Base-by-base conservation (phyloP, 2,888 invertebrate genomes). In the Strigamia crassipes region DNA sequence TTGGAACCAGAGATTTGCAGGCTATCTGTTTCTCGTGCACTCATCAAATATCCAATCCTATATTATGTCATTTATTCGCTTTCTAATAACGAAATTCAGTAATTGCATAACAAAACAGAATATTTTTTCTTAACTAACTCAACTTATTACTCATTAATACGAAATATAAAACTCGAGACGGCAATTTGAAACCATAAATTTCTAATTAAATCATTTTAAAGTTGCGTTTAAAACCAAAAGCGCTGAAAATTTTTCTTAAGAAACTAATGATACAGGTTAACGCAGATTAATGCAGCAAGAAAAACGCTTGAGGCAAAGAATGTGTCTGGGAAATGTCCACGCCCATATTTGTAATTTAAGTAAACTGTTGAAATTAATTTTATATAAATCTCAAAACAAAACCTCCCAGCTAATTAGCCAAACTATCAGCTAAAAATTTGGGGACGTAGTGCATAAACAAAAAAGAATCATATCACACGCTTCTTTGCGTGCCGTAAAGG, bases 1-100 rank as follows among this genome's bases (percentile, higher is more conserved):
- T 73, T 73, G 73, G 73, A 73, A 73, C 73, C 73, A 73, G 73
- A 27, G 73, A 73, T 73, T 73, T 73, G 73, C 73, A 73, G 73
- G 27, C 73, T 73, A 73, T 73, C 73, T 73, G 27, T 73, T 73
- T 73, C 31, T 15, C 73, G 12, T 27, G 73, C 73, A 15, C 73
- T 73, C 73, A 73, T 73, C 73, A 73, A 73, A 73, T 73, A 27
- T 73, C 73, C 73, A 73, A 73, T 27, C 27, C 73, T 38, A 38
- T 18, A 56, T 18, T 9, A 18, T 18, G 56, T 18, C 21, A 9
- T 18, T 56, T 15, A n/a, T 56, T 56, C 10, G 10, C 10, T 38
- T 38, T 38, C 10, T 38, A 38, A 38, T 38, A 38, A 38, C 10
- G 10, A 38, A 38, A 38, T 6, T 9, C 8, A 38, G 38, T 38